Evolutionary conservation across 2,888 invertebrate species (phyloP), one percentile per base, ranked within the genome.

Genomic region (Tenthredo scrophulariae): DNA sequence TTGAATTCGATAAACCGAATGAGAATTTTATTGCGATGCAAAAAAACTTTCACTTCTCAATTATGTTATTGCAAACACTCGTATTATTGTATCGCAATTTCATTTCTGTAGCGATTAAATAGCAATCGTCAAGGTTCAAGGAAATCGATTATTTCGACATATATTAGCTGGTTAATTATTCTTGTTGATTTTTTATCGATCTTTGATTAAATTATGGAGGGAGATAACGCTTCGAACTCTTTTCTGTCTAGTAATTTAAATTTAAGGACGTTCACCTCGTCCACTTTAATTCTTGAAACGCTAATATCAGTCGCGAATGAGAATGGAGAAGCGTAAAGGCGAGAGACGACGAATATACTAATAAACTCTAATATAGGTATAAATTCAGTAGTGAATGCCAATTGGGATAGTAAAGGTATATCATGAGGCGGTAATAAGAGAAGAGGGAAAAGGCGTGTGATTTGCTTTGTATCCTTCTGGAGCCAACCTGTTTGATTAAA

Each of bases 401-500:
- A 67, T 67, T 67, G 67, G 33, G 18, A 67, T 67, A 33, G 33
- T 67, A 33, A 67, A 18, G 15, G 33, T 33, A 18, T 29, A 67
- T 67, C 22, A 33, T 13, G 29, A 33, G 29, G 26, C 33, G 26
- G 33, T 67, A 67, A 67, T 10, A 18, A 29, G 33, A 74, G 37
- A 74, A n/a, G 43, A 43, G 22, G 22, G 74, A 54, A 50, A 46
- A 54, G n/a, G 50, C 46, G 54, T 77, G 54, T 29, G 54, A 77
- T 50, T 80, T 40, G 62, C 58, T 80, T 80, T 40, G 50, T 77
- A 54, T 77, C 40, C 58, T 62, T 80, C 26, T 54, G 15, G 15
- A 37, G 33, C 15, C 79, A 80, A 62, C 79, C 79, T 80, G 79
- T 80, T 80, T 80, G 79, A 80, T 80, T 80, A 80, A 80, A 62